Evolutionary conservation across 2,797 vertebrate species (phyloP).

Genomic region (Sphenopsis melanotis): DNA sequence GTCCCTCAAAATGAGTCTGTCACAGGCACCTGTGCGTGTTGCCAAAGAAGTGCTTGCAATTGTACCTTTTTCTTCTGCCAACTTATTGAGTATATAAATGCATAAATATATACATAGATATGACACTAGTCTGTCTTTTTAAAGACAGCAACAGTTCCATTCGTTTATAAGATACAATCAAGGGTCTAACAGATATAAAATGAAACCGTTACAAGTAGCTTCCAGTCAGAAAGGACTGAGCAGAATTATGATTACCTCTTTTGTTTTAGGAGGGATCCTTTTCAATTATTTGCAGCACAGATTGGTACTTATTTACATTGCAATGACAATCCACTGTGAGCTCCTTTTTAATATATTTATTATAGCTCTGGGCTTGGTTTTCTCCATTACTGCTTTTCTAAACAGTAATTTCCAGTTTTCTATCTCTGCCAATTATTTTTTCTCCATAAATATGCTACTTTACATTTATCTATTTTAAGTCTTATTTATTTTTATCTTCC

Average conservation of each 20-base stretch:
- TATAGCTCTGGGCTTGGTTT: background rate
- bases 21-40: background rate
- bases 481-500: slow-evolving; percentile 35
- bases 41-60: background rate
- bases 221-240: background rate
- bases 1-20: background rate
- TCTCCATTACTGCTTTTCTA: slow-evolving; percentile 16
- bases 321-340: background rate
- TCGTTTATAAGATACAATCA: background rate
- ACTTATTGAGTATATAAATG: background rate
- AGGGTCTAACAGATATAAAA: background rate
- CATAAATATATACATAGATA: background rate
- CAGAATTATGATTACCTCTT: background rate
- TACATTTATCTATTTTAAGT: slow-evolving; percentile 20
- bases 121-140: background rate
- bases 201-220: background rate
- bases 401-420: slow-evolving; percentile 8
- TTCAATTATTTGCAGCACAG: background rate
- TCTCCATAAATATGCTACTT: background rate
- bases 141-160: background rate
- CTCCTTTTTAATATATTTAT: slow-evolving; percentile 20
- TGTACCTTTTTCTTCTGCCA: background rate
- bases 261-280: background rate
- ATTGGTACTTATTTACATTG: slow-evolving; percentile 12
- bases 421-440: background rate